Base-by-base conservation (phyloP, 1,140 invertebrate genomes). In the Cheumatopsyche charites region DNA sequence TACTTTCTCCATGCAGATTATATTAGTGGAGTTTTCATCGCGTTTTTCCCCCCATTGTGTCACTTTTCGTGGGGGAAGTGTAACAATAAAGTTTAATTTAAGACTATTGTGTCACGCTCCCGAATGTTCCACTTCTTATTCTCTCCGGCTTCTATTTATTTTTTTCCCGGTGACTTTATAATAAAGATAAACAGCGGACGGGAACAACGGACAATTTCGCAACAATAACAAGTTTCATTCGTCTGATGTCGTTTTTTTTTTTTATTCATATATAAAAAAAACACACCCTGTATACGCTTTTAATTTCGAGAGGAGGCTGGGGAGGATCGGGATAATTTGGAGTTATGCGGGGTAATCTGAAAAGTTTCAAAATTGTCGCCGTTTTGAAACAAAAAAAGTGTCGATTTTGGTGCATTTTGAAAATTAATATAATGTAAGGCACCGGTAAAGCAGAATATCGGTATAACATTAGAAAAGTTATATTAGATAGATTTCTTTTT, bases 1-100 rank as follows among this genome's bases (percentile, higher is more conserved):
- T 36, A 36, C 9, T 36, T 36, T 45, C 43, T 13, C 13, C 19
- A 55, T 55, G 21, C 41, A 70, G 55, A 70, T 62, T 70, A 62
- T 61, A 29, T 63, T 63, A 42, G 7, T 42, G 42, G 29, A 63
- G 29, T 26, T 63, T 63, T 62, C 61, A 19, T 13, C 42, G 61
- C 45, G 58, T 69, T 61, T 73, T 70, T 73, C 55, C 67, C 70
- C 70, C 52, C 45, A 26, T 62, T 73, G 62, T 66, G n/a, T 45
- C 43, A 15, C 67, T 55, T 66, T 19, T 52, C 61, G 25, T 13
- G 26, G 15, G 67, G 45, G 70, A 47, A 70, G 49, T 52, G 70
- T 69, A 75, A 75, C 73, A 75, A 75, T 75, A 75, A 71, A 74
- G 63, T 74, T 71, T 71, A 71, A 74, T 73, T 73, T 73, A 73